Conservation (phyloP, 2,113 vertebrate species). For the Charina bottae region DNA sequence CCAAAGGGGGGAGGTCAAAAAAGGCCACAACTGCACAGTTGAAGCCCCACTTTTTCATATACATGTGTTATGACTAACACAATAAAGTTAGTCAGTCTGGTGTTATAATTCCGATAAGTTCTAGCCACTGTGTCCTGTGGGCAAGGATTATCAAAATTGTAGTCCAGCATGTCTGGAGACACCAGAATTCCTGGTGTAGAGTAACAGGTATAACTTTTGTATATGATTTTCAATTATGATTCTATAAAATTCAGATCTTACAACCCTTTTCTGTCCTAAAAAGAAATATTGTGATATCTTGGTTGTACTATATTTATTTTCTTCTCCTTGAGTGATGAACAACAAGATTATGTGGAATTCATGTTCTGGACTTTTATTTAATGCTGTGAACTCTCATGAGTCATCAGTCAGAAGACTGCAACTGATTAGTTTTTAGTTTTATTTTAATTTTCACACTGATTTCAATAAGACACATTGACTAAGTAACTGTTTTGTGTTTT, state of each 20-base stretch:
- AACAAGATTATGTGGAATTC: not conserved
- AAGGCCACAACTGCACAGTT: not conserved
- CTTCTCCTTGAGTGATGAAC: no score
- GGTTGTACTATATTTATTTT: not conserved
- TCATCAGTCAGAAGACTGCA: not conserved
- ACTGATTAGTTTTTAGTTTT: not conserved
- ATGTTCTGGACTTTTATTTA: constrained; percentile 4
- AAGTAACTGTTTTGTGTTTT: not conserved
- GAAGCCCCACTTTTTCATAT: not conserved
- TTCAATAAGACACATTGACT: not conserved
- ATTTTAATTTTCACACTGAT: not conserved
- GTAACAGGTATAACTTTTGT: not conserved
- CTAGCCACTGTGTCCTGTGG: not conserved
- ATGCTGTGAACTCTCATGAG: not conserved
- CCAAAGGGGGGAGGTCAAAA: not conserved
- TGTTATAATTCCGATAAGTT: not conserved
- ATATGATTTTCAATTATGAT: not conserved
- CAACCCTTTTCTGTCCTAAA: not conserved
- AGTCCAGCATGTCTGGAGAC: not conserved
- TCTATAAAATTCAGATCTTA: not conserved
- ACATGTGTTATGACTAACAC: not conserved
- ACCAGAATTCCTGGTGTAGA: not conserved
- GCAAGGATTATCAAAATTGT: not conserved
- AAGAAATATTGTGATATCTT: not conserved
- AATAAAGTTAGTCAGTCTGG: not conserved